Conservation (phyloP, 2,113 vertebrate species). For the Noturus placidus region DNA sequence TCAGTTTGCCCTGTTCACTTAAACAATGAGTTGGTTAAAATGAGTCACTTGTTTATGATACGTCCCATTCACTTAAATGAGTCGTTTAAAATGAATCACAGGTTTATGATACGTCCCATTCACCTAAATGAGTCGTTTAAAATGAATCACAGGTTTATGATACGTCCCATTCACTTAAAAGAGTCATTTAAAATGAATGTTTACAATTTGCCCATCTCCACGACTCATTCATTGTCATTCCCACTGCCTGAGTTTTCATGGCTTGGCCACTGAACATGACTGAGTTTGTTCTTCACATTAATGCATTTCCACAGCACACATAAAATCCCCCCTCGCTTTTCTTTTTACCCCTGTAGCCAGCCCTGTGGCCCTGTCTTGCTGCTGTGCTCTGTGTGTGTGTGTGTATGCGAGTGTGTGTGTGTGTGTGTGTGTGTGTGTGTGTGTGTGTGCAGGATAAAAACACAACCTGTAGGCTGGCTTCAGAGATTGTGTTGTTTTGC, state of each 20-base stretch:
- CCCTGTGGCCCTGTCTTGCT: conserved; percentile 18
- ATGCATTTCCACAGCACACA: neutral
- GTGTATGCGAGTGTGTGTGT: conserved; percentile 1
- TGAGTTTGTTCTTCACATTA: conserved; percentile 8
- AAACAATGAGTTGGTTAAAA: neutral
- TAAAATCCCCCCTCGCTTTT: neutral
- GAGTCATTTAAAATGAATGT: neutral
- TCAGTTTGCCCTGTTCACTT: no score
- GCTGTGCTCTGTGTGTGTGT: neutral
- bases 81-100: neutral
- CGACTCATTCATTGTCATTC: neutral
- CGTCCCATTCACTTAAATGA: neutral
- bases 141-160: neutral
- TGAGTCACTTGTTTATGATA: neutral
- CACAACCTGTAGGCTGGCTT: conserved; percentile 33
- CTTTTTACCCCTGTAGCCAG: neutral
- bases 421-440: conserved; percentile 13
- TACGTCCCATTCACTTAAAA: neutral
- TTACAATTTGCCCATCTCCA: neutral
- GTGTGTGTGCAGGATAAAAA: neutral
- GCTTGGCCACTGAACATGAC: conserved; percentile 16
- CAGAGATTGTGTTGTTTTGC: conserved; percentile 30
- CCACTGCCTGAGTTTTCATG: conserved; percentile 1
- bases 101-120: neutral
- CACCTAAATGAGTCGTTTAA: neutral